Conservation (phyloP, 2,888 invertebrate genomes). For the Calephelis perditalis region DNA sequence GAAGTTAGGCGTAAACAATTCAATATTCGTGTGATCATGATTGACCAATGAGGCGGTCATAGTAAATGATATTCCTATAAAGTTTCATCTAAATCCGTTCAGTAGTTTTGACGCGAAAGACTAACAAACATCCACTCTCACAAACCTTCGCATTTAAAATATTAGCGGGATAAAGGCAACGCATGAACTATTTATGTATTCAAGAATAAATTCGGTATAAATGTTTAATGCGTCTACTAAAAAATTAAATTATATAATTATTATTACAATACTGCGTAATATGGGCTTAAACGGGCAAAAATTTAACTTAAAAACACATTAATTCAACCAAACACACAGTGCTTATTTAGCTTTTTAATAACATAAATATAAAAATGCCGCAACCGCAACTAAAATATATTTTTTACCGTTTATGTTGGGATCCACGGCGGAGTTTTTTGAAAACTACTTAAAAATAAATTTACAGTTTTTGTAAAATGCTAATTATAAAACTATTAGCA, state of each 20-base stretch:
- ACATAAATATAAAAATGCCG: constrained; percentile 26
- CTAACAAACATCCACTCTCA: too few species aligned
- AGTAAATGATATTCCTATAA: too few species aligned
- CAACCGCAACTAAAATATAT: constrained; percentile 32
- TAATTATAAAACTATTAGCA: background rate
- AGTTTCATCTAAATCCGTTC: too few species aligned
- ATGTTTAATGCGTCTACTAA: background rate
- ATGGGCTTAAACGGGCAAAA: background rate
- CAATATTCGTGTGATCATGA: too few species aligned
- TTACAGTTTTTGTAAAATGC: constrained; percentile 1
- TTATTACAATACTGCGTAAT: too few species aligned
- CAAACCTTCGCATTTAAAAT: too few species aligned
- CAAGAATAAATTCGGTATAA: background rate
- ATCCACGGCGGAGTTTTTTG: constrained; percentile 49
- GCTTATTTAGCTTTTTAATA: background rate
- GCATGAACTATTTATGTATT: too few species aligned
- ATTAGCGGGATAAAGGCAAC: too few species aligned
- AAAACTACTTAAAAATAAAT: constrained; percentile 17
- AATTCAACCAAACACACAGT: background rate
- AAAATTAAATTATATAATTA: background rate
- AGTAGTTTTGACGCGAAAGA: too few species aligned
- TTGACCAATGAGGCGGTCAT: too few species aligned
- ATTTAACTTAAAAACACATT: background rate
- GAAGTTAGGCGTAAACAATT: too few species aligned
- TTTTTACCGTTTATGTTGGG: constrained; percentile 54